Evolutionary conservation across 2,113 vertebrate genomes (phyloP), one percentile per base, ranked within the genome.

Genomic region (Shinisaurus crocodilurus): DNA sequence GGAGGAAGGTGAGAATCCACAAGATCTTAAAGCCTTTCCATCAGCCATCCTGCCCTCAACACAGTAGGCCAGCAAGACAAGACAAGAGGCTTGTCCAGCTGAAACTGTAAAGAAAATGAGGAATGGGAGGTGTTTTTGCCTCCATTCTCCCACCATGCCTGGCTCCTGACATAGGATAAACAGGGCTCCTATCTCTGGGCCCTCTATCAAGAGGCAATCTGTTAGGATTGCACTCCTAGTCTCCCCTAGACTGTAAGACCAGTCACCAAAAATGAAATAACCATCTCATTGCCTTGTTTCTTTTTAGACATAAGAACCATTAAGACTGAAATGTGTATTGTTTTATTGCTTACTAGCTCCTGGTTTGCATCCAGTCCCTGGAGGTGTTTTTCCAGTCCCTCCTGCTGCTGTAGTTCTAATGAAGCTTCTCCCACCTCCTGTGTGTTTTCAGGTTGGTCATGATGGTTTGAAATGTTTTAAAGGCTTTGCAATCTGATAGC

Each of bases 321-420:
- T 72, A 34, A 43, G 45, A 86, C 16, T 87, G 43, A 45, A 82
- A 43, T 34, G 37, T 32, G 1, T 25, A 0, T 43, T 67, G 74
- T 40, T 88, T 83, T 79, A 91, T 80, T 94, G 48, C 90, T 88
- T 92, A 70, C 50, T 93, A 99, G 99, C 99, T 94, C 99, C 99
- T 87, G 99, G 99, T 85, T 96, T 99, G 91, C 99, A 99, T 96
- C 99, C 99, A 1, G 99, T 99, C 75, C 99, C 99, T 0, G 99
- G 99, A 0, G 99, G 99, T 54, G 99, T 99, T 48, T 99, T 99
- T 95, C 99, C 99, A 74, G 99, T 99, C 57, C 99, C 99, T 45
- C 98, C 99, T 63, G 98, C 98, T 95, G 99, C 99, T 90, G 98
- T 99, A 3, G 95, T 99, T 79, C 97, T 99, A 87, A 99, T 99